Conservation (phyloP, 2,113 vertebrate species). For the Silurus meridionalis region DNA sequence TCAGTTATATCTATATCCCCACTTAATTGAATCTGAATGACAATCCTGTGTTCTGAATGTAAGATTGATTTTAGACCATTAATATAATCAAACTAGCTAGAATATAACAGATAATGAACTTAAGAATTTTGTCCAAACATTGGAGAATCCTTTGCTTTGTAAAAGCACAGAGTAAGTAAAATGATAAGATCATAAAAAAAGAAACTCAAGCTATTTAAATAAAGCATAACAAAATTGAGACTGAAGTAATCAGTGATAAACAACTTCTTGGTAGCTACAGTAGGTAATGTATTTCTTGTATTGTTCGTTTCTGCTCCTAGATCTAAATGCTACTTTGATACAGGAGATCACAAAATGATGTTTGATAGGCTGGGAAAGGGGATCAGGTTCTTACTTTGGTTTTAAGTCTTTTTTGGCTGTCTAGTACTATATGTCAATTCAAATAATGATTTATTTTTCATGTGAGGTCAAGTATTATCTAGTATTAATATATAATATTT, state of each 20-base stretch:
- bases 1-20: background rate
- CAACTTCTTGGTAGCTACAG: background rate
- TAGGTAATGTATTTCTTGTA: background rate
- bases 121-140: background rate
- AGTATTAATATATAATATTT: no score
- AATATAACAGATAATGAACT: background rate
- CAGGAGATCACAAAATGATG: background rate
- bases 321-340: background rate
- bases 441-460: no score
- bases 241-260: background rate
- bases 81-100: background rate
- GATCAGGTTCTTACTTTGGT: background rate
- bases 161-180: background rate
- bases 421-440: no score
- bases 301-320: background rate
- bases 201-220: background rate
- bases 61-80: background rate
- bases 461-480: no score
- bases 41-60: background rate
- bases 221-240: background rate
- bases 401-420: no score
- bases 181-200: background rate
- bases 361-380: background rate
- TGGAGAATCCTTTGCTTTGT: background rate
- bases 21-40: background rate